These are phyloP conservation scores for Drosophila pachea DNA, from an alignment of 1,140 invertebrate genomes.

Conservation along the genomic window DNA sequence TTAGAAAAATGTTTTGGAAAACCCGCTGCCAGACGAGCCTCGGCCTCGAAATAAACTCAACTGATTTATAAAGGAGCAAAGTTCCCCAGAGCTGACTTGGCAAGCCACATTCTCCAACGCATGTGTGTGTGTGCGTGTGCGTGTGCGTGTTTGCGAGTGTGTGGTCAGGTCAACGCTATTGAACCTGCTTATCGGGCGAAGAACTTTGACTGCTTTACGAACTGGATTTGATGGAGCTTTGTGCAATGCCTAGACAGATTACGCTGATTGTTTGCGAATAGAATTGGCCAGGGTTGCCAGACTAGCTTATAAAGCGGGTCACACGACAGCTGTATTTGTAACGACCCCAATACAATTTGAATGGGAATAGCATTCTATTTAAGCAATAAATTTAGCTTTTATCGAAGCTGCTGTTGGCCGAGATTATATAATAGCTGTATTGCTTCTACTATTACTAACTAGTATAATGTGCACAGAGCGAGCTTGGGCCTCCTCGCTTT, in stretches of 20 bases:
- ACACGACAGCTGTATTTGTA: no score
- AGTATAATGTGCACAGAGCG: no score
- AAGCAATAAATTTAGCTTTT: no score
- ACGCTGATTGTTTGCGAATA: conserved; percentile 46
- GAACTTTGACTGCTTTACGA: conserved; percentile 47
- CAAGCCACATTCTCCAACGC: not conserved
- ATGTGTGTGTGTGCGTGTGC: not conserved
- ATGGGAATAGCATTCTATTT: no score
- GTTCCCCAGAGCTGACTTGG: conserved; percentile 56
- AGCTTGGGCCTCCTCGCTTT: no score
- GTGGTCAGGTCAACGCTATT: conserved; percentile 5
- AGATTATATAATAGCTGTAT: no score
- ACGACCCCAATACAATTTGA: no score
- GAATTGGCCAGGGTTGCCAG: not conserved
- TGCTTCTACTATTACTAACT: no score
- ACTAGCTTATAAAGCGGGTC: no score
- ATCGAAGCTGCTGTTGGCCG: no score
- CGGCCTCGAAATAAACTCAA: conserved; percentile 54
- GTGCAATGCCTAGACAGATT: conserved; percentile 51
- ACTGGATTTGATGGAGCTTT: conserved; percentile 62
- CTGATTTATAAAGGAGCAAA: conserved; percentile 70
- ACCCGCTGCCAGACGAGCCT: conserved; percentile 47
- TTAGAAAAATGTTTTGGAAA: conserved; percentile 70
- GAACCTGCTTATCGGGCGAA: conserved; percentile 7
- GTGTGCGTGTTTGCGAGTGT: not conserved